Evolutionary conservation across 2,113 vertebrate species (phyloP).

Genomic region (Pholis gunnellus): DNA sequence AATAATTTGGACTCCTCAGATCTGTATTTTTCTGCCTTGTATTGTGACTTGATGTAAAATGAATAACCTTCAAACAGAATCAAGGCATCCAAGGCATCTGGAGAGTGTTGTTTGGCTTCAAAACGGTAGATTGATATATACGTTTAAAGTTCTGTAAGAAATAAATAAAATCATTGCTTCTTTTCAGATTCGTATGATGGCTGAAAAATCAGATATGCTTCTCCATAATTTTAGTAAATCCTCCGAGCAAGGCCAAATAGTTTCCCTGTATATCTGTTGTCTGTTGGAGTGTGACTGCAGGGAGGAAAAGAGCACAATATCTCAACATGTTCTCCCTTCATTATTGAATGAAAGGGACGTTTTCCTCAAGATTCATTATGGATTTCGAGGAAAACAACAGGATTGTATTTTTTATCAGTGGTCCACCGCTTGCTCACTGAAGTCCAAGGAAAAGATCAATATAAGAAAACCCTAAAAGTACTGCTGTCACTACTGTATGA

Average conservation of each 20-base stretch:
- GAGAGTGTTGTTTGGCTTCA: background rate
- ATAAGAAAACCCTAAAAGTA: background rate
- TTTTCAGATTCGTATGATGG: background rate
- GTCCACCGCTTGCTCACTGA: background rate
- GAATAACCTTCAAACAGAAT: background rate
- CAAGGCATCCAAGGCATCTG: background rate
- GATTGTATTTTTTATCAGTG: background rate
- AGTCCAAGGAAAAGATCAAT: background rate
- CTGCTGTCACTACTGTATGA: background rate
- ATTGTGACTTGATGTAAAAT: background rate
- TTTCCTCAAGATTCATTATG: background rate
- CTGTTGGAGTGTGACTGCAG: conserved; percentile 9
- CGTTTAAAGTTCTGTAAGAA: background rate
- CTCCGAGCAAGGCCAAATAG: background rate
- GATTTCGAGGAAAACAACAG: background rate
- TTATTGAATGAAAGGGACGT: too few species aligned
- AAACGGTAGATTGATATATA: background rate
- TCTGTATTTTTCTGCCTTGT: background rate
- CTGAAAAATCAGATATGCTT: background rate
- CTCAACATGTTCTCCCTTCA: background rate
- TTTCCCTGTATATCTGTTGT: background rate
- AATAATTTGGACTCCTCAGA: background rate
- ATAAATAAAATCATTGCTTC: too few species aligned
- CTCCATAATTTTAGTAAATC: background rate
- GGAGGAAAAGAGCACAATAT: background rate